A percentile compares a stretch with the other conserved stretches of the same genome.
phyloP scores from a whole-genome alignment of 2,113 vertebrate genomes.

The Albula glossodonta region DNA sequence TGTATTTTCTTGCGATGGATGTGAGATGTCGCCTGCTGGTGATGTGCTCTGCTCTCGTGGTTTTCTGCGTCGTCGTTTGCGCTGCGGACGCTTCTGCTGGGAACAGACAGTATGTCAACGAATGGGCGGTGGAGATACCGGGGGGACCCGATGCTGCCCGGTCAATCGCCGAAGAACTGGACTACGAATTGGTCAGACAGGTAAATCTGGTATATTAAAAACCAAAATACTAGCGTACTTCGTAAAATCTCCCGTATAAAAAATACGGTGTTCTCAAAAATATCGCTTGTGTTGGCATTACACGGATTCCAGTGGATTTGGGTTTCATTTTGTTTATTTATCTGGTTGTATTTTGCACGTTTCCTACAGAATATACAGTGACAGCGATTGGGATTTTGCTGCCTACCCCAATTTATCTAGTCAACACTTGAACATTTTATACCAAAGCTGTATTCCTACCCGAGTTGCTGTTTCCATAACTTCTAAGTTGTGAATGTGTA shows the following conservation, averaged over 20 bases:
- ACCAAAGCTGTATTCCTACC: background rate
- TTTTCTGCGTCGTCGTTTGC: slow-evolving; percentile 51
- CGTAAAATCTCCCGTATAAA: too few species aligned
- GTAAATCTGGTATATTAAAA: slow-evolving; percentile 64
- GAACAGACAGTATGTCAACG: slow-evolving; percentile 89
- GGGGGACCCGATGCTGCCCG: slow-evolving; percentile 81
- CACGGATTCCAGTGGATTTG: background rate
- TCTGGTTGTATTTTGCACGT: slow-evolving; percentile 24
- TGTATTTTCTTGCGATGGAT: slow-evolving; percentile 75
- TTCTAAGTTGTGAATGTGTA: background rate
- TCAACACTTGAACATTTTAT: background rate
- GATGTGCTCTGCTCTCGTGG: slow-evolving; percentile 68
- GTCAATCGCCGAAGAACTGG: slow-evolving; percentile 84
- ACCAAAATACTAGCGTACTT: background rate
- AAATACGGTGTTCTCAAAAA: background rate
- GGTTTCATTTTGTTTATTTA: slow-evolving; percentile 13
- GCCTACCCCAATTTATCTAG: background rate
- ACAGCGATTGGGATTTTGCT: background rate
- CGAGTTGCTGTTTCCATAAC: background rate
- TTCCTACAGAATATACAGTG: background rate
- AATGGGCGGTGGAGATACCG: slow-evolving; percentile 95
- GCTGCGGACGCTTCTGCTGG: slow-evolving; percentile 47
- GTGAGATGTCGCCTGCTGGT: slow-evolving; percentile 66
- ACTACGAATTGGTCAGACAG: slow-evolving; percentile 90
- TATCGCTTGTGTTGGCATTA: background rate